Evolutionary conservation across 1,140 invertebrate genomes (phyloP).

Genomic region (Dendrolimus kikuchii): DNA sequence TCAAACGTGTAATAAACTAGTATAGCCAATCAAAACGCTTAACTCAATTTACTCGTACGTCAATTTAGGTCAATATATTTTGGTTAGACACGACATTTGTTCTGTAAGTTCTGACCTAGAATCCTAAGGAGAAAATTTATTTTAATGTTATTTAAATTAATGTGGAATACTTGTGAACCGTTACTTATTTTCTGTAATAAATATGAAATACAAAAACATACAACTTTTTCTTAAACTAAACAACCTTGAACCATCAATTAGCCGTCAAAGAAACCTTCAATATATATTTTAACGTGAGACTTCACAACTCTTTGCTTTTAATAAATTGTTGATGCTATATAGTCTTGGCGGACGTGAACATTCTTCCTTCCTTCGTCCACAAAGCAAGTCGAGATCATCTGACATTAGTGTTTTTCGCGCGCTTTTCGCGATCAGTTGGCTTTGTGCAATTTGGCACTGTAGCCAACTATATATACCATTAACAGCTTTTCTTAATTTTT

Average conservation of each 20-base stretch:
- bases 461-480: too few relatives aligned
- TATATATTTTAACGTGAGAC: too few relatives aligned
- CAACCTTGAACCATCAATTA: constrained; percentile 10
- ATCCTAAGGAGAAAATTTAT: too few relatives aligned
- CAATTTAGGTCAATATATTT: too few relatives aligned
- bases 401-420: constrained; percentile 37
- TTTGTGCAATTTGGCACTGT: constrained; percentile 12
- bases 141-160: not conserved
- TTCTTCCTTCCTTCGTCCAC: constrained; percentile 38
- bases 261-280: too few relatives aligned
- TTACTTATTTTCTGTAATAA: constrained; percentile 20
- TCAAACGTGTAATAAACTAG: constrained; percentile 23
- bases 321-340: constrained; percentile 8
- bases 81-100: too few relatives aligned
- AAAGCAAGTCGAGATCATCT: constrained; percentile 17
- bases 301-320: constrained; percentile 1
- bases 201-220: not conserved
- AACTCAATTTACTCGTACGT: not conserved
- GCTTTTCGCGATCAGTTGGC: constrained; percentile 45
- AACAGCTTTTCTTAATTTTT: too few relatives aligned
- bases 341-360: constrained; percentile 26
- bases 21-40: constrained; percentile 7
- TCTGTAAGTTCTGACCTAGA: too few relatives aligned
- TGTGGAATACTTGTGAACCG: constrained; percentile 18
- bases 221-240: too few relatives aligned